phyloP scores from a whole-genome alignment of 2,113 vertebrate species.

The Anoplopoma fimbria region DNA sequence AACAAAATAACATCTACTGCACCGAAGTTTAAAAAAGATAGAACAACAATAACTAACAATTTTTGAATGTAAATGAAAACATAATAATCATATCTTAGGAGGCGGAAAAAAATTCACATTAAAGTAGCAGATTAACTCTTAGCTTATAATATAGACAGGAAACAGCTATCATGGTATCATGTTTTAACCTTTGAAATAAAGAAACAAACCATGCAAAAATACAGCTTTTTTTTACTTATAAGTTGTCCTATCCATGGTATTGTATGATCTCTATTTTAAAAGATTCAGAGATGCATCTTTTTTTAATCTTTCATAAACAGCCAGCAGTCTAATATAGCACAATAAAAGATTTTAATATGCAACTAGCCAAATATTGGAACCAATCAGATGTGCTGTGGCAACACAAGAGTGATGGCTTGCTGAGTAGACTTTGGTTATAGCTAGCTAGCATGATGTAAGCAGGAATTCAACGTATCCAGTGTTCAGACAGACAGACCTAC shows the following conservation, averaged over 20 bases:
- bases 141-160: not conserved
- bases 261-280: not conserved
- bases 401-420: too few relatives aligned
- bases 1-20: too few relatives aligned
- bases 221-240: not conserved
- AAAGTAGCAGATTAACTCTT: not conserved
- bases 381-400: not conserved
- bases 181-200: not conserved
- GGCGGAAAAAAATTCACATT: not conserved
- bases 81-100: too few relatives aligned
- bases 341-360: not conserved
- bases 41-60: not conserved
- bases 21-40: too few relatives aligned
- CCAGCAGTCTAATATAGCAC: not conserved
- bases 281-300: not conserved
- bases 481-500: not conserved
- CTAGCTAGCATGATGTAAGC: not conserved
- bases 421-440: not conserved
- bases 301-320: not conserved
- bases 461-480: not conserved
- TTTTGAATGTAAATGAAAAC: not conserved
- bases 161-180: not conserved
- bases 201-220: not conserved
- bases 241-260: not conserved
- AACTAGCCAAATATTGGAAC: not conserved